Conservation (phyloP, 2,888 invertebrate genomes). For the Gibbula magus region DNA sequence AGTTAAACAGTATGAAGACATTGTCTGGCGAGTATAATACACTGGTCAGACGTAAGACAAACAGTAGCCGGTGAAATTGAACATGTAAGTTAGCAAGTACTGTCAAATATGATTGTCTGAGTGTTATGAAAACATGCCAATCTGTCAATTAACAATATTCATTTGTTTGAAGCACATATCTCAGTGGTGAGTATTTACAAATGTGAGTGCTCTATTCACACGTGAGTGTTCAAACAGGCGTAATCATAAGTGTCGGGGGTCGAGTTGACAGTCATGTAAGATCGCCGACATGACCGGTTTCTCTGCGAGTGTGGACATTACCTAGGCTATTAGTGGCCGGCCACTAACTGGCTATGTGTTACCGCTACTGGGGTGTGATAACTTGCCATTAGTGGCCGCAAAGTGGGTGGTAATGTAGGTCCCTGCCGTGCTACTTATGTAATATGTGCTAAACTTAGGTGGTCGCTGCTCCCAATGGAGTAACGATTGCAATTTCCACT, state of each 20-base stretch:
- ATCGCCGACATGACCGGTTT: neutral
- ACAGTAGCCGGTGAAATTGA: no score
- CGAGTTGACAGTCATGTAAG: neutral
- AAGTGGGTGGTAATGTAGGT: conserved; percentile 15
- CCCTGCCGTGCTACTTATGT: neutral
- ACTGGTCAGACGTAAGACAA: no score
- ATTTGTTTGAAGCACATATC: neutral
- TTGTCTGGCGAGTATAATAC: no score
- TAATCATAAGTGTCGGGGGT: neutral
- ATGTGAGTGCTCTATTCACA: neutral
- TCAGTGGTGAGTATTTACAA: neutral
- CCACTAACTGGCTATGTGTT: neutral
- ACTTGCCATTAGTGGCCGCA: conserved; percentile 13
- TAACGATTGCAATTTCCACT: conserved; percentile 19
- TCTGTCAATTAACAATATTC: conserved; percentile 9
- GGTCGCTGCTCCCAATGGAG: neutral
- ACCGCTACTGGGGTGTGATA: neutral
- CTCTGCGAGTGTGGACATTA: neutral
- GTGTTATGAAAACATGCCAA: conserved; percentile 15
- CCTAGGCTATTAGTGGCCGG: neutral
- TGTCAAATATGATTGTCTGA: neutral
- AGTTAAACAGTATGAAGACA: no score
- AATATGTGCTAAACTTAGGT: conserved; percentile 15
- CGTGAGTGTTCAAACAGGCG: neutral
- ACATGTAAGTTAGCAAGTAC: no score